Conservation (phyloP, 1,140 invertebrate species). For the Bombus superbus region DNA sequence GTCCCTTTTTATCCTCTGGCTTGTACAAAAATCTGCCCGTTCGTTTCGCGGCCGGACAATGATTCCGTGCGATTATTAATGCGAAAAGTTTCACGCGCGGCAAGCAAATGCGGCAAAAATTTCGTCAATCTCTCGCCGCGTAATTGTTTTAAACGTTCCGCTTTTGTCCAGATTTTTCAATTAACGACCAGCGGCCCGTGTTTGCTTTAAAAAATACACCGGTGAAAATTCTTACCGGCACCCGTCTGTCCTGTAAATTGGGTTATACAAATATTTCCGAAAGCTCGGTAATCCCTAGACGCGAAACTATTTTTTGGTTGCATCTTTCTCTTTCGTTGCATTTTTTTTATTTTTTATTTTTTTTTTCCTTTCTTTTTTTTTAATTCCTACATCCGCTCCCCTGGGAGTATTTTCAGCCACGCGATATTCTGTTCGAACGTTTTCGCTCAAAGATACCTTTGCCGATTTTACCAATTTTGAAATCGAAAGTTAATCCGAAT, state of each 20-base stretch:
- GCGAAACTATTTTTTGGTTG: neutral
- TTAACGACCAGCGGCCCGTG: neutral
- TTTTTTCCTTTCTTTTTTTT: neutral
- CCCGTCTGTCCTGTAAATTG: slow-evolving; percentile 1
- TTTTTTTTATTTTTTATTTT: neutral
- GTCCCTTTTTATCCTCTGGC: slow-evolving; percentile 14
- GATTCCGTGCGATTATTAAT: neutral
- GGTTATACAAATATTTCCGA: slow-evolving; percentile 38
- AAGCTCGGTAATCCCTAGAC: slow-evolving; percentile 21
- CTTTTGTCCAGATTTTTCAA: neutral
- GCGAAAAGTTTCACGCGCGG: neutral
- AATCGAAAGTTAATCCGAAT: no score
- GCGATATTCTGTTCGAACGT: neutral
- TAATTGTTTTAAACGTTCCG: neutral
- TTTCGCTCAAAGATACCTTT: neutral
- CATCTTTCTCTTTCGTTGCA: neutral
- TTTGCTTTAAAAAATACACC: slow-evolving; percentile 8
- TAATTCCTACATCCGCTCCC: neutral
- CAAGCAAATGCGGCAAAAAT: neutral
- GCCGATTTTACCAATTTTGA: neutral
- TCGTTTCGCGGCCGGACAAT: neutral
- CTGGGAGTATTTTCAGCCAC: neutral
- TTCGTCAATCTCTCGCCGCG: neutral
- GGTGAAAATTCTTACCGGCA: slow-evolving; percentile 1
- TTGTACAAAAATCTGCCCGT: slow-evolving; percentile 19